A percentile compares a stretch with the other conserved stretches of the same genome.
These are phyloP conservation scores for Microcebus lehilahytsara DNA, from an alignment of 2,113 vertebrate genomes.

Conservation along the genomic window DNA sequence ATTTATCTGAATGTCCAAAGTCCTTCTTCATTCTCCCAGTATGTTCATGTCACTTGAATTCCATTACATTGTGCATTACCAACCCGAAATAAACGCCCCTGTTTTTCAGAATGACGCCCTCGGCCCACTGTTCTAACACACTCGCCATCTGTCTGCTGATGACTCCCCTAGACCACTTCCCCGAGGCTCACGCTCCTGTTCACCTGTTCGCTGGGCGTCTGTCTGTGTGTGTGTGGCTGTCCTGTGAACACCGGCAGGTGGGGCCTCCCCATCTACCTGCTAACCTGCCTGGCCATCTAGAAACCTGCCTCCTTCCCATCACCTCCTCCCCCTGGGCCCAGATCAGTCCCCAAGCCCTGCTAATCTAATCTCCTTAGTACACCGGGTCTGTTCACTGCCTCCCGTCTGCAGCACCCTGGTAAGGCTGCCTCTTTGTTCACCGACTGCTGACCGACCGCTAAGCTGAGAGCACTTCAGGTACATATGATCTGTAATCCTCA, in stretches of 20 bases:
- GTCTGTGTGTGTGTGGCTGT: too few relatives aligned
- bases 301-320: background rate
- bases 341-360: background rate
- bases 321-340: background rate
- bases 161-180: background rate
- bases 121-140: background rate
- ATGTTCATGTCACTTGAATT: conserved; percentile 26
- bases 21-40: background rate
- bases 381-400: background rate
- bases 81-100: background rate
- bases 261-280: background rate
- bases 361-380: background rate
- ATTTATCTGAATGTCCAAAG: background rate
- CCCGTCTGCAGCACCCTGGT: background rate
- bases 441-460: background rate
- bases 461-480: background rate
- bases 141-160: background rate
- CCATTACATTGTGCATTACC: too few relatives aligned
- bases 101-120: background rate
- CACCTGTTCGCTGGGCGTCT: background rate
- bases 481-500: background rate
- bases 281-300: background rate
- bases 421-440: background rate
- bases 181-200: background rate
- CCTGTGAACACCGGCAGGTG: background rate